A percentile compares a stretch with the other conserved stretches of the same genome.
These are phyloP conservation scores for Melanotus villosus DNA, from an alignment of 2,888 invertebrate species.

Conservation along the genomic window DNA sequence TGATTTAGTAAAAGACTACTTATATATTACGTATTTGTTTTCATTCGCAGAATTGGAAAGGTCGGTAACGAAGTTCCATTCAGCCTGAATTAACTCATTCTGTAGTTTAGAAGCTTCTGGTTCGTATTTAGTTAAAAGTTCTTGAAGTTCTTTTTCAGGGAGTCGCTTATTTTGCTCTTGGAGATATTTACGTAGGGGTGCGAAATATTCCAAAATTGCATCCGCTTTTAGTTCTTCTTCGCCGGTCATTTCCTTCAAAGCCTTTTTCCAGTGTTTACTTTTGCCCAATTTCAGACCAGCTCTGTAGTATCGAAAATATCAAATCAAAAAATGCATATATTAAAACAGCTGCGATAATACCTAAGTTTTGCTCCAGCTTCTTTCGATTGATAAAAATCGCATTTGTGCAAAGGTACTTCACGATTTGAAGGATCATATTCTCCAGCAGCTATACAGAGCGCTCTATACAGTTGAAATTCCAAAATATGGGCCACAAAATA, in stretches of 20 bases:
- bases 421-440: slow-evolving; percentile 72
- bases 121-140: slow-evolving; percentile 49
- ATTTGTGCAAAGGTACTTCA: slow-evolving; percentile 54
- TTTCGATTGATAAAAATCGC: slow-evolving; percentile 58
- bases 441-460: slow-evolving; percentile 78
- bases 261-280: slow-evolving; percentile 72
- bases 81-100: slow-evolving; percentile 59
- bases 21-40: no score
- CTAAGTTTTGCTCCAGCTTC: slow-evolving; percentile 69
- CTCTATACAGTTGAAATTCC: slow-evolving; percentile 79
- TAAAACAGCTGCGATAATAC: slow-evolving; percentile 60
- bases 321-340: neutral
- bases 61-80: slow-evolving; percentile 65
- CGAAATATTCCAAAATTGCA: slow-evolving; percentile 73
- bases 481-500: slow-evolving; percentile 77
- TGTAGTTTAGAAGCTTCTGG: slow-evolving; percentile 55
- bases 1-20: no score
- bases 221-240: slow-evolving; percentile 70
- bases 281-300: slow-evolving; percentile 67
- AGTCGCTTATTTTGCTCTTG: neutral
- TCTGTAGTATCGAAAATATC: slow-evolving; percentile 2
- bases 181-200: slow-evolving; percentile 71
- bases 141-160: slow-evolving; percentile 25
- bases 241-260: slow-evolving; percentile 74
- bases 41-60: slow-evolving; percentile 57